Percentiles rank a stretch among this genome's conserved stretches.
phyloP scores from a whole-genome alignment of 2,113 vertebrate species.

The Poeciliopsis retropinna region DNA sequence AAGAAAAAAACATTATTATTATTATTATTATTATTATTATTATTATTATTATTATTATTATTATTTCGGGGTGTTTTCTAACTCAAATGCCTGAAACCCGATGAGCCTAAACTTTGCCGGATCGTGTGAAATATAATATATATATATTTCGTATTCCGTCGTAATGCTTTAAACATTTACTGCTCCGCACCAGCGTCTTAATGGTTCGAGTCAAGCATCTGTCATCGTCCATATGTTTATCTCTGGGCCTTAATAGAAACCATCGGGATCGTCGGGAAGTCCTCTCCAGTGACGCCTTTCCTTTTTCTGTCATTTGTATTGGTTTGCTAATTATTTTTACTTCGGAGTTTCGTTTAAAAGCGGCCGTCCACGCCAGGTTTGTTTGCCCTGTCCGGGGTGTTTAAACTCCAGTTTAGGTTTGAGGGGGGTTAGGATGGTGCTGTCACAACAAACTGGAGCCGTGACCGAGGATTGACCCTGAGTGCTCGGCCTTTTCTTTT shows the following conservation, averaged over 20 bases:
- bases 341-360: conserved; percentile 42
- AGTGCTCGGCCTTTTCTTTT: conserved; percentile 20
- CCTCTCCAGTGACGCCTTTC: not conserved
- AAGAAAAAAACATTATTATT: not conserved
- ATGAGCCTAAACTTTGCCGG: no score
- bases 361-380: conserved; percentile 31
- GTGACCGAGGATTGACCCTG: conserved; percentile 72
- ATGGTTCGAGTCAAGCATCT: conserved; percentile 66
- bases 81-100: not conserved
- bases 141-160: conserved; percentile 28
- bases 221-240: conserved; percentile 68
- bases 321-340: conserved; percentile 8
- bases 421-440: conserved; percentile 42
- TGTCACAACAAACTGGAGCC: conserved; percentile 66
- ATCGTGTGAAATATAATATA: no score
- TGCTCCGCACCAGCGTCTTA: conserved; percentile 32
- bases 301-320: not conserved
- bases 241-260: conserved; percentile 55
- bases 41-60: conserved; percentile 1
- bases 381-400: conserved; percentile 57
- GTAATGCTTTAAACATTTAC: conserved; percentile 37
- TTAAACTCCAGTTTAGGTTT: conserved; percentile 62
- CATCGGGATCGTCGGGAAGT: conserved; percentile 38
- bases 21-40: not conserved
- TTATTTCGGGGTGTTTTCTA: not conserved